phyloP scores from a whole-genome alignment of 2,888 invertebrate species.

The Oxystoma pomonae region DNA sequence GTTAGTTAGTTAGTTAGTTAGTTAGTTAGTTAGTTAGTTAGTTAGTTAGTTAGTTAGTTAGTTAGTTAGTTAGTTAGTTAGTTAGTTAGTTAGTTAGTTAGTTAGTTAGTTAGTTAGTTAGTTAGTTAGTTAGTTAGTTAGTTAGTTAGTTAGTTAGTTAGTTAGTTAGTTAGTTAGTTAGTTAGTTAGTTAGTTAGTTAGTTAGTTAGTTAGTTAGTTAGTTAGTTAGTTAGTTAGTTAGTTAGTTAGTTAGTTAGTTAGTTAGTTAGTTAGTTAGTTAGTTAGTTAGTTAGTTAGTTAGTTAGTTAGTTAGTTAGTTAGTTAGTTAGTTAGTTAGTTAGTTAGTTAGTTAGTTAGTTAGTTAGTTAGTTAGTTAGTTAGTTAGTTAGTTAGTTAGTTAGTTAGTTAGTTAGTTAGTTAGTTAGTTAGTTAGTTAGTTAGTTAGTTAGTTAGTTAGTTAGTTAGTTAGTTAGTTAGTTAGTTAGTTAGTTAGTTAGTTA shows the following conservation, averaged over 20 bases:
- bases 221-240: background rate
- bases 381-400: background rate
- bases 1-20: too few relatives aligned
- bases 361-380: background rate
- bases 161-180: background rate
- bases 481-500: background rate
- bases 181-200: background rate
- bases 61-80: too few relatives aligned
- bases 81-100: too few relatives aligned
- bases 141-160: background rate
- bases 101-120: background rate
- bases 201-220: background rate
- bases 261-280: background rate
- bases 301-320: background rate
- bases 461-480: background rate
- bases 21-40: too few relatives aligned
- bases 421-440: background rate
- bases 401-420: background rate
- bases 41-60: too few relatives aligned
- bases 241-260: background rate
- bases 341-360: background rate
- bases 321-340: background rate
- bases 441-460: background rate
- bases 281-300: background rate
- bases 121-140: background rate